These are phyloP conservation scores for Drepana arcuata DNA, from an alignment of 1,140 invertebrate genomes.

Conservation along the genomic window DNA sequence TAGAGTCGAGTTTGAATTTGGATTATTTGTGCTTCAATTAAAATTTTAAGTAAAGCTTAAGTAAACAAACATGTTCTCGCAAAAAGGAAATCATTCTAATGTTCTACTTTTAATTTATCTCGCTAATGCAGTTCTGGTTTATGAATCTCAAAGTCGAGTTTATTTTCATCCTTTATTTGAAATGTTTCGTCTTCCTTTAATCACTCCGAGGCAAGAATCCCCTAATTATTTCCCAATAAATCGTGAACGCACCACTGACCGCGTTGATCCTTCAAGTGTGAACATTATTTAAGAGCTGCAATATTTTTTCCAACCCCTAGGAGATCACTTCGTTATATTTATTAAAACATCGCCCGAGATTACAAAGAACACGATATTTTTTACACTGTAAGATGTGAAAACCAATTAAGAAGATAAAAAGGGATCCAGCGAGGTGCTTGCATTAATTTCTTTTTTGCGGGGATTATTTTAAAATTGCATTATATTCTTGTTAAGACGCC, in stretches of 20 bases:
- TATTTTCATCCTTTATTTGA: too few species aligned
- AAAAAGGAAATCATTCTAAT: too few species aligned
- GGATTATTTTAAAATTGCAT: constrained; percentile 73
- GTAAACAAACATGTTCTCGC: background rate
- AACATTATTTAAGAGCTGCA: constrained; percentile 63
- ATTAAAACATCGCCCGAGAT: constrained; percentile 71
- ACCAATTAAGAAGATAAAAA: constrained; percentile 73
- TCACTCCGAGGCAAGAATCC: too few species aligned
- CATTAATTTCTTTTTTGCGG: constrained; percentile 71
- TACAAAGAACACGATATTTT: constrained; percentile 71
- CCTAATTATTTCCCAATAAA: constrained; percentile 67
- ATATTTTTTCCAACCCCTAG: constrained; percentile 56
- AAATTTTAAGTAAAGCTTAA: constrained; percentile 1
- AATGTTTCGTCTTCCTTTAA: too few species aligned
- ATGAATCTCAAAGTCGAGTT: too few species aligned
- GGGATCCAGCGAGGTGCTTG: constrained; percentile 66
- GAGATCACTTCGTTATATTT: constrained; percentile 69
- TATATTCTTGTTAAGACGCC: constrained; percentile 70
- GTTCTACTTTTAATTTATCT: too few species aligned
- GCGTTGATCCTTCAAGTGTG: constrained; percentile 68
- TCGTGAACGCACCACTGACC: constrained; percentile 45
- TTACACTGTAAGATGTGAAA: constrained; percentile 71
- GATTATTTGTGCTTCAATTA: too few species aligned
- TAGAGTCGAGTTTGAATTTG: too few species aligned
- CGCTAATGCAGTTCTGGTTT: too few species aligned